Percentiles rank a stretch among this genome's conserved stretches.
Conservation (phyloP, 2,888 invertebrate genomes). For the Drosophila phalerata region DNA sequence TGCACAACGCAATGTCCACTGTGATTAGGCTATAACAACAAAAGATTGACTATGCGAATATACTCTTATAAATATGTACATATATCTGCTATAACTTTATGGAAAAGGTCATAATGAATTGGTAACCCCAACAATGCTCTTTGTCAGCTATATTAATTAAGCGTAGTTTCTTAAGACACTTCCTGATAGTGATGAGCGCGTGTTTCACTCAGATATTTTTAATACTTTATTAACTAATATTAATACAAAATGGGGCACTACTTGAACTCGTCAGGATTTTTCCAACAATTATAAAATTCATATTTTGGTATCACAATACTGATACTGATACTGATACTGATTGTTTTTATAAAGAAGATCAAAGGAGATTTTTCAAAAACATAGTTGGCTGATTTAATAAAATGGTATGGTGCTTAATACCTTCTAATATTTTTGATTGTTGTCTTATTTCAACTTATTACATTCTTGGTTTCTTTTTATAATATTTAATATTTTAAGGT, state of each 20-base stretch:
- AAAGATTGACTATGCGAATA: slow-evolving; percentile 9
- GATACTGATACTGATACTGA: too few relatives aligned
- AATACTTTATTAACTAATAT: too few relatives aligned
- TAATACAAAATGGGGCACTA: too few relatives aligned
- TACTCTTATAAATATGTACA: not conserved
- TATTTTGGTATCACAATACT: too few relatives aligned
- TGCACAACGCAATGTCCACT: slow-evolving; percentile 37
- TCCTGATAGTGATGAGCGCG: slow-evolving; percentile 8
- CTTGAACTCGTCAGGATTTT: too few relatives aligned
- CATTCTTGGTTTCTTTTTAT: not conserved
- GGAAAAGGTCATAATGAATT: slow-evolving; percentile 52
- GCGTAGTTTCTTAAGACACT: slow-evolving; percentile 30
- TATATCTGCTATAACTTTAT: slow-evolving; percentile 12
- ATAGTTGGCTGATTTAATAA: too few relatives aligned
- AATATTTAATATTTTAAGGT: not conserved
- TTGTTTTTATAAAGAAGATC: too few relatives aligned
- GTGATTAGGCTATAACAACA: slow-evolving; percentile 42
- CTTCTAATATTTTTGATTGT: not conserved
- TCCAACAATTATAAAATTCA: too few relatives aligned
- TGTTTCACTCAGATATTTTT: too few relatives aligned
- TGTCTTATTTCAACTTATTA: not conserved
- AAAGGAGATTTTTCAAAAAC: too few relatives aligned
- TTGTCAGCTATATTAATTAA: slow-evolving; percentile 67
- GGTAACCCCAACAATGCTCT: slow-evolving; percentile 36
- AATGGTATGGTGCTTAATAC: too few relatives aligned